Conservation (phyloP, 2,888 invertebrate genomes). For the Drosophila tanythrix region DNA sequence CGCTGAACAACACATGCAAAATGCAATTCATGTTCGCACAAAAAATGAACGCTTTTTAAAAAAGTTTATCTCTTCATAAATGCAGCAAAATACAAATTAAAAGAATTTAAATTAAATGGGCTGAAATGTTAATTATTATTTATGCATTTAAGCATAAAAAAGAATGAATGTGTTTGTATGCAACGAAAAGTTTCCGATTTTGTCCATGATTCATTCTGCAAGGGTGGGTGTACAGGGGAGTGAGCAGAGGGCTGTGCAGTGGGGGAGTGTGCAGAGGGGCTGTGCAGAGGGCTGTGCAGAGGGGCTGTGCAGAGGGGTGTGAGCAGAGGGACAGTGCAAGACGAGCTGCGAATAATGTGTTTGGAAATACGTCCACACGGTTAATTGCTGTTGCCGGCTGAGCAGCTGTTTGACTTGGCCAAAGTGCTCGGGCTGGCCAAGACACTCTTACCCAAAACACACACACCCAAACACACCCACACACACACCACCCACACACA, state of each 20-base stretch:
- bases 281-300: no score
- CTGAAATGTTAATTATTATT: background rate
- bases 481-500: background rate
- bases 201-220: background rate
- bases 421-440: conserved; percentile 46
- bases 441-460: conserved; percentile 6
- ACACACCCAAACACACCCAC: background rate
- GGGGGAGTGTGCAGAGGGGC: background rate
- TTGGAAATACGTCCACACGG: conserved; percentile 45
- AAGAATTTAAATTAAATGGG: background rate
- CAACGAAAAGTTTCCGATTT: background rate
- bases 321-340: background rate
- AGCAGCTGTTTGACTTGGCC: conserved; percentile 49
- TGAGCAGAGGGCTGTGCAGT: no score
- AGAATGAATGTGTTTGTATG: background rate
- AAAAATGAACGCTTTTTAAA: background rate
- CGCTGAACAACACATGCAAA: background rate
- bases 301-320: no score
- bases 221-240: background rate
- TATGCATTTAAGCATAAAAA: background rate
- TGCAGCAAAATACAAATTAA: background rate
- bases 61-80: background rate
- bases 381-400: conserved; percentile 67
- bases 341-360: conserved; percentile 12
- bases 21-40: background rate